Conservation (phyloP, 2,797 vertebrate species). For the Poeciliopsis presidionis region DNA sequence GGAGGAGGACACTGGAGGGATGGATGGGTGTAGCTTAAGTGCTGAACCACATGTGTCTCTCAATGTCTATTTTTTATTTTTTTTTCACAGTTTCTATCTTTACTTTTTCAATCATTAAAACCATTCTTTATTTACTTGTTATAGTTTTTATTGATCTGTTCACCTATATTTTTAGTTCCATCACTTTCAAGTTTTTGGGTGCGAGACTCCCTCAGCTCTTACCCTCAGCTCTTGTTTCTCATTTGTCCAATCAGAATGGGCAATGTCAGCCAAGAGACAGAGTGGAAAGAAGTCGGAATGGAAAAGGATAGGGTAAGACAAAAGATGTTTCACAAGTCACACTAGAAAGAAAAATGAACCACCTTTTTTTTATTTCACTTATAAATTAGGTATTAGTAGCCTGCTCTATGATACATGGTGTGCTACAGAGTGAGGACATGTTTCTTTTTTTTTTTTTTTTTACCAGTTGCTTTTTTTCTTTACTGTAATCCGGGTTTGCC, state of each 20-base stretch:
- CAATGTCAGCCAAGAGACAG: conserved; percentile 48
- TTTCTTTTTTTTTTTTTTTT: background rate
- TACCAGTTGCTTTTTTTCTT: background rate
- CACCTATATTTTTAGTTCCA: conserved; percentile 3
- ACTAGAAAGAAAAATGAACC: conserved; percentile 3
- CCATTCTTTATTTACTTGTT: conserved; percentile 8
- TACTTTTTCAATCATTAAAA: background rate
- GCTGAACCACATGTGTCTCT: conserved; percentile 37
- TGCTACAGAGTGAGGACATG: background rate
- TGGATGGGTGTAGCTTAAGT: conserved; percentile 53
- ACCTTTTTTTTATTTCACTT: conserved; percentile 2
- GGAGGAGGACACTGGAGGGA: conserved; percentile 30
- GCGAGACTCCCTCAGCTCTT: conserved; percentile 24
- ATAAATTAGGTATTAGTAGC: background rate
- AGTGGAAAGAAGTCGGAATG: conserved; percentile 31
- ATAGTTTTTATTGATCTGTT: conserved; percentile 9
- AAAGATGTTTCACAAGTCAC: conserved; percentile 23
- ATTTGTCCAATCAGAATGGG: conserved; percentile 57
- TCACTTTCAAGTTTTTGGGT: conserved; percentile 21
- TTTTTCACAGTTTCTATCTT: background rate
- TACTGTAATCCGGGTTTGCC: background rate
- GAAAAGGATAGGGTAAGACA: conserved; percentile 29
- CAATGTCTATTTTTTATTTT: conserved; percentile 15
- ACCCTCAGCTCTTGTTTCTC: conserved; percentile 29
- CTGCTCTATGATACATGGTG: background rate